Evolutionary conservation across 2,797 vertebrate species (phyloP), one percentile per base, ranked within the genome.

Genomic region (Dicrostonyx torquatus): DNA sequence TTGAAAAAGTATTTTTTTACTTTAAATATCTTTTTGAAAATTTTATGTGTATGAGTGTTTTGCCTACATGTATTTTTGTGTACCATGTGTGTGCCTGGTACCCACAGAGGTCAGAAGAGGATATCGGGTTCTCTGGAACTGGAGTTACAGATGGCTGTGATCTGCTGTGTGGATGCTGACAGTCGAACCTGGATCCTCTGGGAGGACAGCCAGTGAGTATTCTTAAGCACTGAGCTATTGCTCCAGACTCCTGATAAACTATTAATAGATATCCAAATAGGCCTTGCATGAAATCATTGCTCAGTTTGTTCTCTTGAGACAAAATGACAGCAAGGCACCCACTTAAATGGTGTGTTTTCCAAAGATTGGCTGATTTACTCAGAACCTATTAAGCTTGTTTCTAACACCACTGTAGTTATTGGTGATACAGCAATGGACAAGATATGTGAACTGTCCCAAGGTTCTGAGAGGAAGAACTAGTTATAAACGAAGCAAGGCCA

Each of bases 221-320:
- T 80, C 11, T 58, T 80, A 58, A 80, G 13, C 53, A 58, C 12
- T 2, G 22, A 58, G 53, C n/a, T 6, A 40, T 26, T 6, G 9
- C n/a, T 58, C n/a, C 20, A 80, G 78, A 37, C 6, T 58, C 53
- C 77, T 40, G 29, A 26, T 58, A 87, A 94, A 79, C 48, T 37
- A 15, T 87, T 92, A 73, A 48, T 88, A 80, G 66, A 24, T 53
- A 58, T 9, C 4, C 55, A 75, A 87, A 76, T n/a, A 70, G 94
- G 62, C 20, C 58, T 45, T 82, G 77, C 68, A 40, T 22, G 50
- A 84, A 96, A 80, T 80, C 53, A 58, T 48, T 13, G 50, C 60
- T 88, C 37, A 34, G 20, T 94, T 94, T 77, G 76, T 85, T 37
- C 43, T 87, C 73, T 80, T 94, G 50, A 90, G 79, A 70, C 24